phyloP scores from a whole-genome alignment of 2,888 invertebrate species.

The Aricia artaxerxes region DNA sequence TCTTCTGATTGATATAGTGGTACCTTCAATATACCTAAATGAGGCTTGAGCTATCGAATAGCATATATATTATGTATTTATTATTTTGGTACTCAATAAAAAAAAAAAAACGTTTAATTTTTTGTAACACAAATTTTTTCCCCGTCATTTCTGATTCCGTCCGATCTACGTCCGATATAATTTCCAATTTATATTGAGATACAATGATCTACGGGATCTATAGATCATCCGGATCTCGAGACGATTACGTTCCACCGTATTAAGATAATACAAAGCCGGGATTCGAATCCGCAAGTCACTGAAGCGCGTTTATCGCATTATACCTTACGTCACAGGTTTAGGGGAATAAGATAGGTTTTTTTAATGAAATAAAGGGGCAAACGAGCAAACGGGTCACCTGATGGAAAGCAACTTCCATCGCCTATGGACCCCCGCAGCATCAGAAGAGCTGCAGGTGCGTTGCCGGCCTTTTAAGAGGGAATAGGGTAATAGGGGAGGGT shows the following conservation, averaged over 20 bases:
- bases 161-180: not conserved
- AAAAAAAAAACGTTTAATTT: not conserved
- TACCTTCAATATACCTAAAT: no score
- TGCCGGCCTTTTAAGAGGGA: no score
- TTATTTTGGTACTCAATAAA: no score
- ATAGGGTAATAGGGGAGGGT: no score
- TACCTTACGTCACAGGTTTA: not conserved
- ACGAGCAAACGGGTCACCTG: no score
- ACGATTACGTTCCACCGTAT: slow-evolving; percentile 20
- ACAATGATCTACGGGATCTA: not conserved
- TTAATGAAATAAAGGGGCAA: no score
- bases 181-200: not conserved
- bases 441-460: no score
- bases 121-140: not conserved
- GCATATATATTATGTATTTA: no score
- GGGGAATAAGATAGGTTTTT: not conserved
- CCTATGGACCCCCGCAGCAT: no score
- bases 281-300: slow-evolving; percentile 11
- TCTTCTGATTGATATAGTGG: no score
- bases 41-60: no score
- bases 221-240: slow-evolving; percentile 3
- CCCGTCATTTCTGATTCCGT: not conserved
- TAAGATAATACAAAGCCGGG: slow-evolving; percentile 21
- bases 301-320: slow-evolving; percentile 19
- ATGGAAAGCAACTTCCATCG: no score